Conservation (phyloP, 2,113 vertebrate genomes). For the Empidonax traillii region DNA sequence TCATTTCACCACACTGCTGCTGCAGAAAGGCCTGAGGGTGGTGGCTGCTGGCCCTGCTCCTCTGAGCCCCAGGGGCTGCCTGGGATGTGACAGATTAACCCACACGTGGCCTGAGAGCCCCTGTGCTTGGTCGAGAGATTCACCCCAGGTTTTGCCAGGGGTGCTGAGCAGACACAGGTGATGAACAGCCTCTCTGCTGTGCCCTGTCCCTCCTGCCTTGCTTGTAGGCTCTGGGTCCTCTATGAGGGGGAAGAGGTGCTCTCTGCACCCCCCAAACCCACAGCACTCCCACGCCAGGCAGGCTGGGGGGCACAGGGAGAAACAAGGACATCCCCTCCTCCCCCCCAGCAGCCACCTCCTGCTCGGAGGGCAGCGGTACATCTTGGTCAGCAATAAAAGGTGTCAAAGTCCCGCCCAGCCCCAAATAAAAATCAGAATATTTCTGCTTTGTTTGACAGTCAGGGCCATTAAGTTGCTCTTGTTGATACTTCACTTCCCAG, state of each 20-base stretch:
- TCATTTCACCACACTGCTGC: neutral
- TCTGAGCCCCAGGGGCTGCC: neutral
- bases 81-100: neutral
- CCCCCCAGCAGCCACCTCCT: neutral
- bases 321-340: neutral
- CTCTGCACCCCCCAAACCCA: neutral
- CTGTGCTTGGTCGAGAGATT: neutral
- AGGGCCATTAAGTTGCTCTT: neutral
- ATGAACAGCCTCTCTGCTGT: neutral
- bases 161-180: neutral
- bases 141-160: neutral
- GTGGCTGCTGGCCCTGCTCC: neutral
- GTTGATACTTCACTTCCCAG: neutral
- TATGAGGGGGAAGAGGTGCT: too few species aligned
- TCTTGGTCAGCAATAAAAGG: neutral
- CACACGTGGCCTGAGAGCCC: neutral
- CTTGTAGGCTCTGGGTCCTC: neutral
- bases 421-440: rapidly evolving
- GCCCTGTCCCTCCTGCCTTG: neutral
- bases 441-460: neutral
- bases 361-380: neutral
- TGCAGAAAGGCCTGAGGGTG: neutral
- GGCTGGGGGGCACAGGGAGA: neutral
- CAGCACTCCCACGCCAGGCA: neutral
- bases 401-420: neutral